These are phyloP conservation scores for Melanargia galathea DNA, from an alignment of 2,888 invertebrate species.

Conservation along the genomic window DNA sequence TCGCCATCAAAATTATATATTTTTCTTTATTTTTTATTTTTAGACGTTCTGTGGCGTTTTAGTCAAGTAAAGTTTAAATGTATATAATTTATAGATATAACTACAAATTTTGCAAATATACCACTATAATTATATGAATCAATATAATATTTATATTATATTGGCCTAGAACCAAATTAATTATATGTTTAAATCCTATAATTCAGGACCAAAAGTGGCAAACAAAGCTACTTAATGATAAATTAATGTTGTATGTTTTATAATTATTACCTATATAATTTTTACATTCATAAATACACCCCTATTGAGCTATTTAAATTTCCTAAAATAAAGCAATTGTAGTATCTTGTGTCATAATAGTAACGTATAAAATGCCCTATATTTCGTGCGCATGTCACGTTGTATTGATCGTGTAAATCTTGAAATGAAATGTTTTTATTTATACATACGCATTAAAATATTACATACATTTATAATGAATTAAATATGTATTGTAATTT, in stretches of 20 bases:
- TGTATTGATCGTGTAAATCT: slow-evolving; percentile 67
- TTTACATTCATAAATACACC: not conserved
- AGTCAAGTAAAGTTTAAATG: not conserved
- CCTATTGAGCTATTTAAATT: not conserved
- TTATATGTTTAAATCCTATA: not conserved
- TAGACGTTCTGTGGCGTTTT: not conserved
- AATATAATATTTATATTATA: not conserved
- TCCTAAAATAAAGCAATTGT: not conserved
- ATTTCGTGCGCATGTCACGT: slow-evolving; percentile 76
- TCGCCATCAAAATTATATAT: not conserved
- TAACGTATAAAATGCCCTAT: slow-evolving; percentile 62
- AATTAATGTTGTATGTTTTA: not conserved
- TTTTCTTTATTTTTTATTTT: not conserved
- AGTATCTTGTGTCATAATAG: slow-evolving; percentile 37
- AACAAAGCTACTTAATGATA: not conserved
- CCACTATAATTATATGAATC: not conserved
- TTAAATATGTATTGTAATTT: not conserved
- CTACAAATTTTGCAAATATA: not conserved
- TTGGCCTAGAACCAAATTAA: not conserved
- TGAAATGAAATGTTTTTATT: slow-evolving; percentile 52
- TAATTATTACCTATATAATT: not conserved
- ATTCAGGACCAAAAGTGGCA: not conserved
- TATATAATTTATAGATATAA: not conserved
- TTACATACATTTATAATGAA: not conserved
- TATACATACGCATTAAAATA: slow-evolving; percentile 25